Evolutionary conservation across 2,888 invertebrate genomes (phyloP), one percentile per base, ranked within the genome.

Genomic region (Cheiracanthium punctorium): DNA sequence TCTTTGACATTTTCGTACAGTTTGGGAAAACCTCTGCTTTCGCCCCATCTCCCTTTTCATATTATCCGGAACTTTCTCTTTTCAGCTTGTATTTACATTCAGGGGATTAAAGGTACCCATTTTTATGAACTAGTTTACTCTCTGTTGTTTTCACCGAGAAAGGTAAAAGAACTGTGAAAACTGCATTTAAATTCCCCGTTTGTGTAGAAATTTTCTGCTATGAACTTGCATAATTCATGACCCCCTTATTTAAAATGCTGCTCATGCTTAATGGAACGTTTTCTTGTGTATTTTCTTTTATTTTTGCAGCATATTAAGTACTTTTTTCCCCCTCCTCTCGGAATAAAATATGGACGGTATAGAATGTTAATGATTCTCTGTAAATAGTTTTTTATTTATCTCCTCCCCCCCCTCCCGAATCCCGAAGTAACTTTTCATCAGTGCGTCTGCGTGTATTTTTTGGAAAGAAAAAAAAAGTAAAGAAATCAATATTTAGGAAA

Each of bases 151-250:
- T 58, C 58, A 24, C 58, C 24, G 58, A 58, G 24, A 58, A 58
- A 24, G 20, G 24, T 58, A 58, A 58, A 58, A 58, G 58, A 58
- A 58, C 58, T 58, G 58, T 24, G 58, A 58, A 58, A 58, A 58
- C 58, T 58, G 58, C 24, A 58, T 58, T 58, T 58, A 58, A 58
- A 58, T 58, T 58, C 58, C 58, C 5, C 24, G 58, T 58, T 58
- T 58, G 58, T 58, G 58, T 24, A 20, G 58, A 58, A 58, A 58
- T 58, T 58, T 24, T 8, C 24, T 58, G 20, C 58, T 17, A 24
- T 58, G 24, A 58, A 58, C 58, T 58, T 58, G 58, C 58, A 58
- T 58, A 58, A 58, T 58, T 58, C 58, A 58, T 58, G 58, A 58
- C 58, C 1, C 20, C 58, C 48, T 17, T 58, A 58, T 58, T 58